These are phyloP conservation scores for Drosophila limbata DNA, from an alignment of 2,888 invertebrate genomes.

Conservation along the genomic window DNA sequence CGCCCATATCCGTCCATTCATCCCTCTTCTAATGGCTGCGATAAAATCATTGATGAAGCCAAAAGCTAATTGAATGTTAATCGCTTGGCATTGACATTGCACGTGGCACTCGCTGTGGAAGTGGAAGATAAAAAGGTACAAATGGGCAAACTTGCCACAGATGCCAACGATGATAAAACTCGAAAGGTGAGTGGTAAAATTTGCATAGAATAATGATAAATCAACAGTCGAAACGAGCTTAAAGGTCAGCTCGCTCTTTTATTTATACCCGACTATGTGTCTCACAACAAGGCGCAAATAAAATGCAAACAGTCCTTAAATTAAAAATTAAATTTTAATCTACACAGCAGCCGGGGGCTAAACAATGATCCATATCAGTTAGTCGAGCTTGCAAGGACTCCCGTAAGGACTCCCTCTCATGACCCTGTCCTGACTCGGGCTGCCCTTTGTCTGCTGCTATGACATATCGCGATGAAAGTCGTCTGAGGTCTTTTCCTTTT, in stretches of 20 bases:
- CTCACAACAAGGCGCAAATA: slow-evolving; percentile 66
- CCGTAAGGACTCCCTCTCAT: too few relatives aligned
- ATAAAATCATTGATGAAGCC: slow-evolving; percentile 83
- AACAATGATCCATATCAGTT: slow-evolving; percentile 62
- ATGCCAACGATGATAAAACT: slow-evolving; percentile 42
- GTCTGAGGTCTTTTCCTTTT: slow-evolving; percentile 35
- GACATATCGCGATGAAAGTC: slow-evolving; percentile 69
- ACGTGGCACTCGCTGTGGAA: slow-evolving; percentile 57
- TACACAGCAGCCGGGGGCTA: slow-evolving; percentile 34
- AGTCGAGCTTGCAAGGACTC: slow-evolving; percentile 23
- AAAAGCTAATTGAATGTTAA: slow-evolving; percentile 83
- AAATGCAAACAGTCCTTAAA: slow-evolving; percentile 82
- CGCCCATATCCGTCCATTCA: not conserved
- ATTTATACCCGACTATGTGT: slow-evolving; percentile 18
- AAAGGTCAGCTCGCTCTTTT: slow-evolving; percentile 30
- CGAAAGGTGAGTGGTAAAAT: slow-evolving; percentile 59
- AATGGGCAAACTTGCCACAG: slow-evolving; percentile 28
- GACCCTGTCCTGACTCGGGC: slow-evolving; percentile 11
- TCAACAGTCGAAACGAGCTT: slow-evolving; percentile 59
- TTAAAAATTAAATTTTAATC: slow-evolving; percentile 85
- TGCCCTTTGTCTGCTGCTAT: slow-evolving; percentile 62
- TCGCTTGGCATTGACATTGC: slow-evolving; percentile 79
- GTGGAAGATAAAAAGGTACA: slow-evolving; percentile 26
- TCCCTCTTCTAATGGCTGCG: slow-evolving; percentile 73
- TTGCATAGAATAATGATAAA: slow-evolving; percentile 75